Evolutionary conservation across 2,888 invertebrate species (phyloP).

Genomic region (Apotomis betuletana): DNA sequence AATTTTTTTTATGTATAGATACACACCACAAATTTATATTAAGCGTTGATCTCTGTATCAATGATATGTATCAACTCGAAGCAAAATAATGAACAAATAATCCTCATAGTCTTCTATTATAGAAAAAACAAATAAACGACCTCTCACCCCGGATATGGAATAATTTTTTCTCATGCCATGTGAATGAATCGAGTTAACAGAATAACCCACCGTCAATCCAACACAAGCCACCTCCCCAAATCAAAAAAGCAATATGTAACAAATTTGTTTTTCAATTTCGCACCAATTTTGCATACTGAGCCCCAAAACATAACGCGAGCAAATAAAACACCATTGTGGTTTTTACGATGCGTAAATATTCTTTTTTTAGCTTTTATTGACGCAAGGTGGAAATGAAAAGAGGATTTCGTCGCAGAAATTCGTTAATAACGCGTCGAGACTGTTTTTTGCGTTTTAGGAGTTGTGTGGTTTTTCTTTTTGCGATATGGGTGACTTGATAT

Average conservation of each 20-base stretch:
- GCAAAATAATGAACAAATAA: too few relatives aligned
- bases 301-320: conserved; percentile 60
- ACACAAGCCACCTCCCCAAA: conserved; percentile 50
- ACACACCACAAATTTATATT: too few relatives aligned
- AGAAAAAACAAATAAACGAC: too few relatives aligned
- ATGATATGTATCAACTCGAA: too few relatives aligned
- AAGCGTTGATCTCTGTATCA: too few relatives aligned
- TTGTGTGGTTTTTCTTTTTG: conserved; percentile 49
- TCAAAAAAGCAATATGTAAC: conserved; percentile 83
- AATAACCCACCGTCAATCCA: conserved; percentile 56
- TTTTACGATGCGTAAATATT: conserved; percentile 78
- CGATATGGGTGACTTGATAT: conserved; percentile 44
- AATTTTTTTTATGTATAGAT: too few relatives aligned
- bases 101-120: too few relatives aligned
- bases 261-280: conserved; percentile 84
- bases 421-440: conserved; percentile 59
- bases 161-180: neutral
- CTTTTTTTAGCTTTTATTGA: conserved; percentile 69
- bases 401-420: conserved; percentile 64
- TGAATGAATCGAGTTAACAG: conserved; percentile 41
- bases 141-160: too few relatives aligned
- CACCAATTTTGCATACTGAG: conserved; percentile 81
- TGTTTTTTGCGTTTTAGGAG: conserved; percentile 47
- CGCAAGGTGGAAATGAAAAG: conserved; percentile 72
- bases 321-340: conserved; percentile 79